A percentile compares a stretch with the other conserved stretches of the same genome.
Conservation (phyloP, 2,113 vertebrate species). For the Pandion haliaetus region DNA sequence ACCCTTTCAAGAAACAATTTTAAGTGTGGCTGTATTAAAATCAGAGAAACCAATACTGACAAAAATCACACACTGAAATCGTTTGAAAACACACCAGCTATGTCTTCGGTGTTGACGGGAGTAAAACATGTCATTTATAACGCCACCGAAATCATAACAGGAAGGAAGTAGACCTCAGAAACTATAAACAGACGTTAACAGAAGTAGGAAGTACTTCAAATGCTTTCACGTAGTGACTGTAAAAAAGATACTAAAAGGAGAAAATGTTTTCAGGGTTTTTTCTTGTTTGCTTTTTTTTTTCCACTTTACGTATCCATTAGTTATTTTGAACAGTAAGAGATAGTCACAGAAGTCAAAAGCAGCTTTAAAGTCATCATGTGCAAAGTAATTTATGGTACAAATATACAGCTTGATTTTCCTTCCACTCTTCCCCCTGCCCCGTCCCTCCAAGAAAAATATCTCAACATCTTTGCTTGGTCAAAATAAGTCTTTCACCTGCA, state of each 20-base stretch:
- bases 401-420: background rate
- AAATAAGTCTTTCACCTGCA: background rate
- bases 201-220: conserved; percentile 67
- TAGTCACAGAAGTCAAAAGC: background rate
- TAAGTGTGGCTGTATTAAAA: background rate
- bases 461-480: background rate
- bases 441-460: background rate
- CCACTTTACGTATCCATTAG: conserved; percentile 6
- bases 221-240: background rate
- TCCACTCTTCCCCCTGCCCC: background rate
- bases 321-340: background rate
- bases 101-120: background rate
- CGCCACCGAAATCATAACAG: conserved; percentile 55
- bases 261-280: conserved; percentile 39
- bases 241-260: conserved; percentile 8
- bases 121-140: conserved; percentile 44
- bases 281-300: background rate
- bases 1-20: background rate
- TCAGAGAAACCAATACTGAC: background rate
- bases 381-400: background rate
- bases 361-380: background rate
- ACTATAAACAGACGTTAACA: conserved; percentile 38
- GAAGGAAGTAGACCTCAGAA: conserved; percentile 70
- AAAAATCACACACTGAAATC: background rate
- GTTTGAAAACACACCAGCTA: background rate